Conservation (phyloP, 2,113 vertebrate species). For the Protobothrops mucrosquamatus region DNA sequence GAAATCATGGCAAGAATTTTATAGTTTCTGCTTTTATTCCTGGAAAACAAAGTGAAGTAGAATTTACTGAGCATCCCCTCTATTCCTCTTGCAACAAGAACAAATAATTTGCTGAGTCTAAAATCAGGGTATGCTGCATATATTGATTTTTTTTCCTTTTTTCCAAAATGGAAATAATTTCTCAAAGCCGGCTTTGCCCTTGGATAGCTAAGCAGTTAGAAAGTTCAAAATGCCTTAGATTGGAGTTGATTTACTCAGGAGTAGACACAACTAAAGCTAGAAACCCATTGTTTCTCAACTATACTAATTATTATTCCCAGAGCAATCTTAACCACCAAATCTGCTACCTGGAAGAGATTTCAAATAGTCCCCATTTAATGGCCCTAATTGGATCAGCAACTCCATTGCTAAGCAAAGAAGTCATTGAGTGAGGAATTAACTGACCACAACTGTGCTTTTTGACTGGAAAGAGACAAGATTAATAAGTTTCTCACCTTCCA, state of each 20-base stretch:
- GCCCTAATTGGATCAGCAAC: neutral
- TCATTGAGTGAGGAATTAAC: neutral
- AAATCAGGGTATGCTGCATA: neutral
- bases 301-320: neutral
- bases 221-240: neutral
- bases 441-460: neutral
- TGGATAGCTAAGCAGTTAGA: neutral
- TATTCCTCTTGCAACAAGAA: neutral
- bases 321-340: neutral
- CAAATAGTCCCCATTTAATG: neutral
- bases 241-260: neutral
- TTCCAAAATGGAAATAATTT: neutral
- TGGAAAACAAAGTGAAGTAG: neutral
- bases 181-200: neutral
- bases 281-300: neutral
- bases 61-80: neutral
- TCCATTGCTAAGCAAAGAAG: neutral
- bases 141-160: neutral
- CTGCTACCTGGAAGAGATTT: neutral
- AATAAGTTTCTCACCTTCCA: neutral
- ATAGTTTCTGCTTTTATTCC: neutral
- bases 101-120: slow-evolving; percentile 10
- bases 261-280: neutral
- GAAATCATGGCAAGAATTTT: neutral
- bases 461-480: neutral